Conservation (phyloP, 2,888 invertebrate genomes). For the Drosophila parthenogenetica region DNA sequence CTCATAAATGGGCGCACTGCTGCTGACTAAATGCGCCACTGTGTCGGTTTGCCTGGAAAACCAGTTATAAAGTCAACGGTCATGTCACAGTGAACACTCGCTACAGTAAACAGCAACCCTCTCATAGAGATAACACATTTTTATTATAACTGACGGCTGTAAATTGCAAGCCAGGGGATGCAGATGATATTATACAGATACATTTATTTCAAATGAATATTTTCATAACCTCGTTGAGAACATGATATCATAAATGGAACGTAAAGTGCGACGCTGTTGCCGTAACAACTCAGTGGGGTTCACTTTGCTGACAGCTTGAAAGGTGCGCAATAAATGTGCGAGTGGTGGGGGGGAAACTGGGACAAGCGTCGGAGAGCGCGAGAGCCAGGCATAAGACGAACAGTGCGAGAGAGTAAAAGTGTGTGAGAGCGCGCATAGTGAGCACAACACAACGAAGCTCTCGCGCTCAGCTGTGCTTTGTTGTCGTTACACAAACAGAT, state of each 20-base stretch:
- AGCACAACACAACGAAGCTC: slow-evolving; percentile 35
- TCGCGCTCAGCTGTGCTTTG: slow-evolving; percentile 59
- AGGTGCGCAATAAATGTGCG: slow-evolving; percentile 65
- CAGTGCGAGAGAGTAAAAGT: slow-evolving; percentile 1
- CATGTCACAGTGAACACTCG: slow-evolving; percentile 56
- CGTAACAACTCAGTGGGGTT: slow-evolving; percentile 64
- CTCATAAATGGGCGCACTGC: slow-evolving; percentile 43
- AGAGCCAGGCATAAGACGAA: slow-evolving; percentile 1
- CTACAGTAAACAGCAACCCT: slow-evolving; percentile 22
- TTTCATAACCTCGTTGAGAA: slow-evolving; percentile 30
- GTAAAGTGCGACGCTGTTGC: slow-evolving; percentile 32
- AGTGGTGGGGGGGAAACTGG: slow-evolving; percentile 38
- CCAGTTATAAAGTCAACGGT: slow-evolving; percentile 70
- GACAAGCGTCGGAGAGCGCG: slow-evolving; percentile 21
- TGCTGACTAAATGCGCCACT: slow-evolving; percentile 39
- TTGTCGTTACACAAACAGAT: slow-evolving; percentile 59
- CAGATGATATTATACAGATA: slow-evolving; percentile 10
- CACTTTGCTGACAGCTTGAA: slow-evolving; percentile 58
- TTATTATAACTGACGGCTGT: slow-evolving; percentile 54
- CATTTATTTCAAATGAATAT: slow-evolving; percentile 19
- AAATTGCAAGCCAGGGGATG: slow-evolving; percentile 27
- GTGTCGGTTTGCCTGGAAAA: slow-evolving; percentile 48
- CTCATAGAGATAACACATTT: slow-evolving; percentile 6
- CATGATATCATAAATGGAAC: slow-evolving; percentile 19
- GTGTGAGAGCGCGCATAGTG: slow-evolving; percentile 15